These are phyloP conservation scores for Dasyurus viverrinus DNA, from an alignment of 2,113 vertebrate genomes.

Conservation along the genomic window DNA sequence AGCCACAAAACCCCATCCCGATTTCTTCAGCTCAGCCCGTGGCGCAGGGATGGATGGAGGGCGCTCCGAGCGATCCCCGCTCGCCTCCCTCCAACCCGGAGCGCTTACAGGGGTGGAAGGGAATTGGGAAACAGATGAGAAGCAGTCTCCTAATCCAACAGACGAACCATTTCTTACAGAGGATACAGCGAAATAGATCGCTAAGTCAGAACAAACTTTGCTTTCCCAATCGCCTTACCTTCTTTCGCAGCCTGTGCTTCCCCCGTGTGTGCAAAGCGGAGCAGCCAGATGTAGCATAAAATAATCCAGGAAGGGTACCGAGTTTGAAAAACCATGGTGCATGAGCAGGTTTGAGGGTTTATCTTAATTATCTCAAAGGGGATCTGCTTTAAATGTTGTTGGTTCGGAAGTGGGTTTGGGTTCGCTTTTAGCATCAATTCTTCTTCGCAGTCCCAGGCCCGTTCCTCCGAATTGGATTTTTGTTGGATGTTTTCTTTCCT, in stretches of 20 bases:
- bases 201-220: slow-evolving; percentile 83
- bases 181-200: slow-evolving; percentile 73
- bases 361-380: slow-evolving; percentile 62
- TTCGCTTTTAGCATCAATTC: slow-evolving; percentile 59
- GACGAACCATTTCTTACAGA: slow-evolving; percentile 46
- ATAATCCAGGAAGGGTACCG: slow-evolving; percentile 92
- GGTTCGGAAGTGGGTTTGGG: slow-evolving; percentile 56
- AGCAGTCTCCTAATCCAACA: slow-evolving; percentile 55
- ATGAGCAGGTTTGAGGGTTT: slow-evolving; percentile 73
- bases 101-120: slow-evolving; percentile 20
- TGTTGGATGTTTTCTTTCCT: neutral
- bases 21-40: slow-evolving; percentile 4
- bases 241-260: slow-evolving; percentile 96
- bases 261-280: slow-evolving; percentile 88
- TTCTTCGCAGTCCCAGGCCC: slow-evolving; percentile 55
- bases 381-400: slow-evolving; percentile 65
- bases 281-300: slow-evolving; percentile 89
- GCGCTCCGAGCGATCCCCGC: neutral
- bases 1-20: slow-evolving; percentile 24
- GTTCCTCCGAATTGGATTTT: slow-evolving; percentile 75
- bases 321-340: slow-evolving; percentile 92
- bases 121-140: slow-evolving; percentile 61
- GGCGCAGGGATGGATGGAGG: neutral
- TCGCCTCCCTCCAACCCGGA: neutral
- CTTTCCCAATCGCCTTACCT: slow-evolving; percentile 89